phyloP scores from a whole-genome alignment of 1,140 invertebrate species.

The Nephotettix cincticeps region DNA sequence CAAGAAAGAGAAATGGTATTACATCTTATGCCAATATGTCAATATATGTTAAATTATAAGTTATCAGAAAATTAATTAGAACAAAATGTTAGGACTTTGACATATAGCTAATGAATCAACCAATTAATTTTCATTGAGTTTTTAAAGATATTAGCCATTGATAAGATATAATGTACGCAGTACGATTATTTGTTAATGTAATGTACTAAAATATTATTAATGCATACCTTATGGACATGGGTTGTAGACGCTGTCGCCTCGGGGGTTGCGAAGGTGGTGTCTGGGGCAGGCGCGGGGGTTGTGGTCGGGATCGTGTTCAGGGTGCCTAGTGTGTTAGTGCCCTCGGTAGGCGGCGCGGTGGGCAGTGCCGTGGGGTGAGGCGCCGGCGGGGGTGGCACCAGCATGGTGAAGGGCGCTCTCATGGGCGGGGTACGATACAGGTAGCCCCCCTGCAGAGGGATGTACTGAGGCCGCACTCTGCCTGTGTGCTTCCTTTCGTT shows the following conservation, averaged over 20 bases:
- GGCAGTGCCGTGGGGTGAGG: conserved; percentile 45
- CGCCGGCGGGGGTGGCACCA: conserved; percentile 67
- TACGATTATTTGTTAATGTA: no score
- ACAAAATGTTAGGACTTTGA: no score
- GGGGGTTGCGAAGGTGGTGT: neutral
- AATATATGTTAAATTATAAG: no score
- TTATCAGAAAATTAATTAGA: no score
- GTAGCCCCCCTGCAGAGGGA: conserved; percentile 24
- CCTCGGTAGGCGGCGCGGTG: conserved; percentile 31
- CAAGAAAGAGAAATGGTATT: neutral
- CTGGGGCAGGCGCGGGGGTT: neutral
- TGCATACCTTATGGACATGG: conserved; percentile 17
- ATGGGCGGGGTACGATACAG: conserved; percentile 3
- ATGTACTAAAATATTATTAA: no score
- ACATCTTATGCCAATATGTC: no score
- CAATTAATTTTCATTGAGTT: no score
- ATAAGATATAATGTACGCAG: no score
- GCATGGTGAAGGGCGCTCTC: conserved; percentile 57
- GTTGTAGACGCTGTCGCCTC: neutral
- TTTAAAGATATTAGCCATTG: no score
- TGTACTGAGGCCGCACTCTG: conserved; percentile 23
- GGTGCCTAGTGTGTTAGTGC: neutral
- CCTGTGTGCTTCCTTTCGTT: neutral
- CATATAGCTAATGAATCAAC: no score
- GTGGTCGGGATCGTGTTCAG: neutral